A percentile compares a stretch with the other conserved stretches of the same genome.
These are phyloP conservation scores for Achlya flavicornis DNA, from an alignment of 2,888 invertebrate species.

Conservation along the genomic window DNA sequence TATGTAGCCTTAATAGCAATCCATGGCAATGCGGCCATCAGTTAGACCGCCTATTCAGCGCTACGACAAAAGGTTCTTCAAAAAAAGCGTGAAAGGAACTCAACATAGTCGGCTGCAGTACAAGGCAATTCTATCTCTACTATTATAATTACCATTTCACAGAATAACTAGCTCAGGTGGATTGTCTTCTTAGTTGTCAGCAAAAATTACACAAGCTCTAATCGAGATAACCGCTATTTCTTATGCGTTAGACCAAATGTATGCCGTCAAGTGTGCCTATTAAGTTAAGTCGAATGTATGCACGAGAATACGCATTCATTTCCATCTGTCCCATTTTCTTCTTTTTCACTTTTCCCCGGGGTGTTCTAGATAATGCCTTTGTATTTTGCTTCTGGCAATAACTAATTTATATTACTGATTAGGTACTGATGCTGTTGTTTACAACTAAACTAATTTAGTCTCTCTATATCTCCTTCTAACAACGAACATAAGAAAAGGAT, in stretches of 20 bases:
- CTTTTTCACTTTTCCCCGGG: conserved; percentile 33
- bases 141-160: neutral
- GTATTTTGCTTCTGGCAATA: neutral
- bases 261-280: conserved; percentile 52
- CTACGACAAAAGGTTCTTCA: no score
- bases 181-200: no score
- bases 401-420: neutral
- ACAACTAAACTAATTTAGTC: no score
- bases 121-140: neutral
- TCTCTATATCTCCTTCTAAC: no score
- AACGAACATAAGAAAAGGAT: no score
- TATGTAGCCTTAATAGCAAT: no score
- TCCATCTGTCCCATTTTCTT: conserved; percentile 51
- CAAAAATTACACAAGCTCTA: neutral
- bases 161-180: no score
- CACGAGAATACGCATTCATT: conserved; percentile 54
- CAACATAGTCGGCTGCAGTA: neutral
- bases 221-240: conserved; percentile 15
- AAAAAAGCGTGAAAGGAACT: no score
- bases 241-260: conserved; percentile 28
- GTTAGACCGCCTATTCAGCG: no score
- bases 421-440: no score
- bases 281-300: conserved; percentile 58
- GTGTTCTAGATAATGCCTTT: conserved; percentile 18
- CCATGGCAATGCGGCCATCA: no score